These are phyloP conservation scores for Dasyurus viverrinus DNA, from an alignment of 2,113 vertebrate species.

Conservation along the genomic window DNA sequence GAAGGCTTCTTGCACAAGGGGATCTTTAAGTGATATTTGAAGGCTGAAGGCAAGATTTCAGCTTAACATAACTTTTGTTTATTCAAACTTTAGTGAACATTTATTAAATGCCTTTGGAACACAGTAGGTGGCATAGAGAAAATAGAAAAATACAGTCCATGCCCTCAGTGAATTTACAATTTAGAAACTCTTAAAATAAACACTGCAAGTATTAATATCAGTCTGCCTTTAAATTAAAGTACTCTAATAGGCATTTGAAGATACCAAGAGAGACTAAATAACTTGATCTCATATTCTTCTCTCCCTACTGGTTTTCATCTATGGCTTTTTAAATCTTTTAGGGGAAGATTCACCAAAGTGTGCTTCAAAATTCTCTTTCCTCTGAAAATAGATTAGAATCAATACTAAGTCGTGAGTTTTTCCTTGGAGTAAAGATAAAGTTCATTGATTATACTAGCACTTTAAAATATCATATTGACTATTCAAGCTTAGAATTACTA, in stretches of 20 bases:
- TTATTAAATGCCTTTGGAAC: neutral
- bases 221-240: neutral
- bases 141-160: neutral
- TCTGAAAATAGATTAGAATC: neutral
- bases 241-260: neutral
- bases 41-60: neutral
- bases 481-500: constrained; percentile 3
- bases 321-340: neutral
- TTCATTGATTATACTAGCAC: neutral
- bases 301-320: neutral
- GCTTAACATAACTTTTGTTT: neutral
- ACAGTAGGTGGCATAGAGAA: neutral
- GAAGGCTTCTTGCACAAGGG: neutral
- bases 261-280: neutral
- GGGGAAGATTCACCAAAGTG: neutral
- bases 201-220: neutral
- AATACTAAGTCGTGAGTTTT: neutral
- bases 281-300: neutral
- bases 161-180: neutral
- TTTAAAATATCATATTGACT: constrained; percentile 15
- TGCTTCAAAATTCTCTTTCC: neutral
- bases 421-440: neutral
- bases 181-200: neutral
- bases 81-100: neutral
- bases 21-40: neutral